Conservation (phyloP, 1,140 invertebrate species). For the Papilio polyxenes region DNA sequence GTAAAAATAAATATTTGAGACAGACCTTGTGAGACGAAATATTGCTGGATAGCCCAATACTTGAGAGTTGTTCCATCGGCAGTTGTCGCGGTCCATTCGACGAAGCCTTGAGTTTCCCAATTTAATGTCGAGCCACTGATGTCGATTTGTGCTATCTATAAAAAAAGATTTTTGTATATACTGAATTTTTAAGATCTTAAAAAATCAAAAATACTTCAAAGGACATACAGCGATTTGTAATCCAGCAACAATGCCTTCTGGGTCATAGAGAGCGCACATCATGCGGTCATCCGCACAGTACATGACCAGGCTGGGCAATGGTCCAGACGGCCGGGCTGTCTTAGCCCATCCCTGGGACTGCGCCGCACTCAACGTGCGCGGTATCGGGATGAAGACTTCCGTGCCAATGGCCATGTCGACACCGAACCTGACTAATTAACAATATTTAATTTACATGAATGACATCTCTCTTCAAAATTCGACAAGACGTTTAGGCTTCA, state of each 20-base stretch:
- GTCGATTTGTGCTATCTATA: constrained; percentile 49
- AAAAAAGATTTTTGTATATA: neutral
- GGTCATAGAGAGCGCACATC: constrained; percentile 56
- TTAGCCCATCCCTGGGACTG: constrained; percentile 38
- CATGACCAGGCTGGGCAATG: constrained; percentile 38
- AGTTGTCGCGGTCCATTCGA: constrained; percentile 50
- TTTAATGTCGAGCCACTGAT: constrained; percentile 45
- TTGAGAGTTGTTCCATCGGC: constrained; percentile 38
- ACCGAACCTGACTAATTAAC: constrained; percentile 43
- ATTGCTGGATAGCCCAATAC: constrained; percentile 54
- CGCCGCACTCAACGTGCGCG: constrained; percentile 34
- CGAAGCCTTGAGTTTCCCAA: constrained; percentile 57
- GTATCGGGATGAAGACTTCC: constrained; percentile 45
- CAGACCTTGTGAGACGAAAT: constrained; percentile 56
- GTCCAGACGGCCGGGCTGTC: constrained; percentile 17
- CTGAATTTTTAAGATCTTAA: too few species aligned
- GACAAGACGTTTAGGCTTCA: too few species aligned
- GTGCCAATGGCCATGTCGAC: constrained; percentile 39
- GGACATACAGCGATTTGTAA: constrained; percentile 56
- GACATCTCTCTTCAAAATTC: too few species aligned
- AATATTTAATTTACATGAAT: too few species aligned
- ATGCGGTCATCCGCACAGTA: constrained; percentile 47
- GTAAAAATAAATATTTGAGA: neutral
- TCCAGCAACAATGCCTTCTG: constrained; percentile 53
- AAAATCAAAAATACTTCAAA: neutral